phyloP scores from a whole-genome alignment of 2,888 invertebrate species.

The Polydrusus cervinus region DNA sequence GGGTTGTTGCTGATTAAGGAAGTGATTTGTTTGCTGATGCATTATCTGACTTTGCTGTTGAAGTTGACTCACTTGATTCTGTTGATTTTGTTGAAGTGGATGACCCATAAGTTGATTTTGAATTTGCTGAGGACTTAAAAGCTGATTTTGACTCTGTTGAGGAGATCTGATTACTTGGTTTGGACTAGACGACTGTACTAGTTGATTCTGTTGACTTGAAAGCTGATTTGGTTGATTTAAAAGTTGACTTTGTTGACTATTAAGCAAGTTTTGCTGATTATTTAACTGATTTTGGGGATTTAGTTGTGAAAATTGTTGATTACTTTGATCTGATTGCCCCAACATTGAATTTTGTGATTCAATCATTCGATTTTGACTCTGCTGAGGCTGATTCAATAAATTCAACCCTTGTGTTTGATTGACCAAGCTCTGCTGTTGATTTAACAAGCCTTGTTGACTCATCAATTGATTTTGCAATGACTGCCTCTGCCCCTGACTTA shows the following conservation, averaged over 20 bases:
- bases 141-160: conserved; percentile 64
- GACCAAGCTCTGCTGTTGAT: conserved; percentile 50
- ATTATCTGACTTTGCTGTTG: conserved; percentile 23
- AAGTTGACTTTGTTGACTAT: conserved; percentile 39
- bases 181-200: conserved; percentile 63
- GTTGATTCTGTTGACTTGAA: conserved; percentile 53
- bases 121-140: conserved; percentile 67
- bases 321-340: conserved; percentile 51
- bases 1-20: conserved; percentile 11
- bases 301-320: conserved; percentile 54
- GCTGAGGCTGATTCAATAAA: conserved; percentile 51
- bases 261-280: conserved; percentile 42
- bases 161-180: conserved; percentile 47
- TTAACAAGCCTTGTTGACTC: conserved; percentile 58
- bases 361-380: conserved; percentile 54
- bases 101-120: conserved; percentile 48
- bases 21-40: background rate
- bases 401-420: conserved; percentile 16
- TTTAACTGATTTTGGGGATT: conserved; percentile 54
- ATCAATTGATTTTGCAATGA: conserved; percentile 62
- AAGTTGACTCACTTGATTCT: conserved; percentile 8
- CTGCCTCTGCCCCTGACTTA: conserved; percentile 64
- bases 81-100: conserved; percentile 33
- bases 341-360: conserved; percentile 49
- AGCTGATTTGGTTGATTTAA: conserved; percentile 39